phyloP scores from a whole-genome alignment of 1,140 invertebrate species.

The Aphelenchoides besseyi region DNA sequence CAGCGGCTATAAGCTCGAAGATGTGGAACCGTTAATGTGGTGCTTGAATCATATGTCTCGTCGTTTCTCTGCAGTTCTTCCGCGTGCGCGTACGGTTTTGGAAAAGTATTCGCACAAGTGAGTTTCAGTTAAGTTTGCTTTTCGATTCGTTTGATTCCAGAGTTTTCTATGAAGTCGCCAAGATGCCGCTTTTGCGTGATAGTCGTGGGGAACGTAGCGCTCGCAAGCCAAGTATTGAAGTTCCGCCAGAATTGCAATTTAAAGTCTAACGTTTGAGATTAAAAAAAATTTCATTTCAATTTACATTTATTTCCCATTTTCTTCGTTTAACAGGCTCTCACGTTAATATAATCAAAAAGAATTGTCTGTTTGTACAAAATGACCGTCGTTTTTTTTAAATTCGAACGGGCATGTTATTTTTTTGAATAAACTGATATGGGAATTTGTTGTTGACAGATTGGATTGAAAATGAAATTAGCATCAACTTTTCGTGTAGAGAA shows the following conservation, averaged over 20 bases:
- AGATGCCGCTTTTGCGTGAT: constrained; percentile 27
- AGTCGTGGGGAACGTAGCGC: too few species aligned
- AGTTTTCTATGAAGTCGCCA: constrained; percentile 75
- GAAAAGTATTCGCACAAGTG: constrained; percentile 87
- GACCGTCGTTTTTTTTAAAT: neutral
- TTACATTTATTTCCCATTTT: neutral
- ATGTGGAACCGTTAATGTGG: constrained; percentile 73
- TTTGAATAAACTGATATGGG: neutral
- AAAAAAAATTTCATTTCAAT: neutral
- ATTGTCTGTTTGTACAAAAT: neutral
- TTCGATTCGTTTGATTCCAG: constrained; percentile 64
- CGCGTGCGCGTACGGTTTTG: constrained; percentile 76
- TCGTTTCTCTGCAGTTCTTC: constrained; percentile 70
- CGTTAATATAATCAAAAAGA: neutral
- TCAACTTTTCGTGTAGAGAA: too few species aligned
- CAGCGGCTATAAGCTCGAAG: constrained; percentile 75
- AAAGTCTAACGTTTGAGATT: neutral
- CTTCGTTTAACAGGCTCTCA: neutral
- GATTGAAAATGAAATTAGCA: too few species aligned
- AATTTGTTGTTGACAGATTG: too few species aligned
- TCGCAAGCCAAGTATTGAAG: neutral
- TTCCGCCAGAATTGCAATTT: neutral
- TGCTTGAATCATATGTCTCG: constrained; percentile 74
- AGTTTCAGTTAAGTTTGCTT: constrained; percentile 22
- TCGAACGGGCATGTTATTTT: too few species aligned